These are phyloP conservation scores for Drosophila atripex DNA, from an alignment of 2,888 invertebrate genomes.

Conservation along the genomic window DNA sequence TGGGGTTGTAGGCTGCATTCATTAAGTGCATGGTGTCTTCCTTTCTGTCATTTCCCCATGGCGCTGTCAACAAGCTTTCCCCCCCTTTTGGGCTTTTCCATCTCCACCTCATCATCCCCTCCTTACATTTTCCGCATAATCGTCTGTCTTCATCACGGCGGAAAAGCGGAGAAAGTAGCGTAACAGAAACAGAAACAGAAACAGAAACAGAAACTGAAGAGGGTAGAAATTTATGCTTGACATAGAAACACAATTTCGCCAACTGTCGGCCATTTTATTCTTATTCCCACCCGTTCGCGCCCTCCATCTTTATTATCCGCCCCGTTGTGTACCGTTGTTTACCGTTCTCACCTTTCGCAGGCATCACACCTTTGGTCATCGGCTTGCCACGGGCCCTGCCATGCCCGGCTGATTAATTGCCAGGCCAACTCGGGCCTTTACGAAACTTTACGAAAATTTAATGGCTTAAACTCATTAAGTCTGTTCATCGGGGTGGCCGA, in stretches of 20 bases:
- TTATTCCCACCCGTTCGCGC: slow-evolving; percentile 47
- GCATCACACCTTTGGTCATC: slow-evolving; percentile 27
- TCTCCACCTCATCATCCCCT: not conserved
- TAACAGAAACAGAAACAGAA: slow-evolving; percentile 16
- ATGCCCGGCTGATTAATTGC: slow-evolving; percentile 26
- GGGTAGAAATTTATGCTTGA: slow-evolving; percentile 74
- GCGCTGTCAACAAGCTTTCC: slow-evolving; percentile 42
- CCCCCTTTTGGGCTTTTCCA: not conserved
- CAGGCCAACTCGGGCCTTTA: not conserved
- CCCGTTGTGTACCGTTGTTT: not conserved
- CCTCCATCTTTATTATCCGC: slow-evolving; percentile 5
- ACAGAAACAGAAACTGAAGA: slow-evolving; percentile 31
- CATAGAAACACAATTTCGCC: slow-evolving; percentile 77
- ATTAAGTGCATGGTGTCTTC: slow-evolving; percentile 59
- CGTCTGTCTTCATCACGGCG: slow-evolving; percentile 59
- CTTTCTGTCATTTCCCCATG: slow-evolving; percentile 24
- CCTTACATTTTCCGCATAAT: slow-evolving; percentile 48
- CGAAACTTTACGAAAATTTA: slow-evolving; percentile 2
- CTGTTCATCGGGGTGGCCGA: not conserved
- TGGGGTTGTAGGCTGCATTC: slow-evolving; percentile 51
- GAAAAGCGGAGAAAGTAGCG: slow-evolving; percentile 15
- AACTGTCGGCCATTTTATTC: slow-evolving; percentile 65
- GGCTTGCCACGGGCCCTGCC: not conserved
- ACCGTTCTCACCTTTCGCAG: slow-evolving; percentile 9
- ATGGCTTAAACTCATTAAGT: not conserved